A percentile compares a stretch with the other conserved stretches of the same genome.
These are phyloP conservation scores for Ischnura elegans DNA, from an alignment of 2,888 invertebrate species.

Conservation along the genomic window DNA sequence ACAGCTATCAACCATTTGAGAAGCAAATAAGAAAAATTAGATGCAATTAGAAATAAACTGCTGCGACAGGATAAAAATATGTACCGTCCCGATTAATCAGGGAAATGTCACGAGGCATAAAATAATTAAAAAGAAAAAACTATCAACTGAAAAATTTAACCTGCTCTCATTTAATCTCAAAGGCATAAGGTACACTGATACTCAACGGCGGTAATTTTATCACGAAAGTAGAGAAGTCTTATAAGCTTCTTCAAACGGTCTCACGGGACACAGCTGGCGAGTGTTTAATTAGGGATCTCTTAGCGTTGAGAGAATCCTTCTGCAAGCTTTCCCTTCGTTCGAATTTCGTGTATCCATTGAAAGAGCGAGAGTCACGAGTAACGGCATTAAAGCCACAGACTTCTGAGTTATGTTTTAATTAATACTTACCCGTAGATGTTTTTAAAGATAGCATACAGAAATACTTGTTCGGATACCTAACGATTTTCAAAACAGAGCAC, in stretches of 20 bases:
- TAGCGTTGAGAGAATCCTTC: not conserved
- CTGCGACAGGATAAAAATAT: no score
- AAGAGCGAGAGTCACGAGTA: not conserved
- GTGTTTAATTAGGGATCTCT: not conserved
- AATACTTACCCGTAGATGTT: not conserved
- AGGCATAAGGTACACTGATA: not conserved
- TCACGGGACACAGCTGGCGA: not conserved
- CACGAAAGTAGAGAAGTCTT: not conserved
- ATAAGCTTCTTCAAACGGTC: not conserved
- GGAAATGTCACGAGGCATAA: not conserved
- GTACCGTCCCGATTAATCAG: no score
- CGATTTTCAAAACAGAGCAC: no score
- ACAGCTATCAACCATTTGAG: no score
- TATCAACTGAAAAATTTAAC: not conserved
- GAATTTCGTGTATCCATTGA: not conserved
- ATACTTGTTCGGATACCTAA: no score
- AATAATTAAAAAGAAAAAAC: not conserved
- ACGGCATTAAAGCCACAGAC: not conserved
- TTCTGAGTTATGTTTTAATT: not conserved
- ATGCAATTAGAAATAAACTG: no score
- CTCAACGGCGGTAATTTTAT: not conserved
- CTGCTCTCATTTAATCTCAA: not conserved
- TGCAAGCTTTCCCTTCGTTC: not conserved
- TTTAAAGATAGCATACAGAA: no score
- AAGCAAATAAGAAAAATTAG: no score